These are phyloP conservation scores for Urocolius indicus DNA, from an alignment of 2,113 vertebrate species.

Conservation along the genomic window DNA sequence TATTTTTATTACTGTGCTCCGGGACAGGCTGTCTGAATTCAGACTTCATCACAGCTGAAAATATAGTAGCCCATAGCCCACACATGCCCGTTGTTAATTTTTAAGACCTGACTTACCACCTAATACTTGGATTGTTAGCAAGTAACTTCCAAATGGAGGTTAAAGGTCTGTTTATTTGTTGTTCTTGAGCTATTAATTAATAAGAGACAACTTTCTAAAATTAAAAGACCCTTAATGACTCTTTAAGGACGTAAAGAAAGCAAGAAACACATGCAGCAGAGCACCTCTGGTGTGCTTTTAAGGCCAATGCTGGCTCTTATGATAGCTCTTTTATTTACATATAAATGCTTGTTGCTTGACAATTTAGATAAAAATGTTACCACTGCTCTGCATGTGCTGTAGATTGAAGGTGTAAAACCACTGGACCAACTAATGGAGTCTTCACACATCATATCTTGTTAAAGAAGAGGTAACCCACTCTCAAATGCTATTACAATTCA, in stretches of 20 bases:
- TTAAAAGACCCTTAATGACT: constrained; percentile 42
- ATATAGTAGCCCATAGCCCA: background rate
- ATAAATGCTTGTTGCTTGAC: constrained; percentile 63
- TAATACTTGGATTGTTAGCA: background rate
- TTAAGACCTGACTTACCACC: background rate
- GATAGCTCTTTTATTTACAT: constrained; percentile 55
- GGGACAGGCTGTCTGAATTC: constrained; percentile 42
- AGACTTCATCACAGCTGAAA: constrained; percentile 13
- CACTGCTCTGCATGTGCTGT: constrained; percentile 44
- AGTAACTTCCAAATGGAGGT: background rate
- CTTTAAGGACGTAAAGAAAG: constrained; percentile 8
- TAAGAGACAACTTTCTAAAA: constrained; percentile 38
- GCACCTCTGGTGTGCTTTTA: background rate
- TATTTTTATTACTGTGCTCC: constrained; percentile 54
- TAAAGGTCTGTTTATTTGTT: background rate
- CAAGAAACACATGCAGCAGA: background rate
- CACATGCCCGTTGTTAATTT: background rate
- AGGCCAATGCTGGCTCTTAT: background rate
- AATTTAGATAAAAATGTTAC: constrained; percentile 69
- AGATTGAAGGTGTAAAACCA: constrained; percentile 60
- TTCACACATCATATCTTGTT: constrained; percentile 61
- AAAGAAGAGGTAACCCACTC: constrained; percentile 55
- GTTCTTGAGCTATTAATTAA: constrained; percentile 15
- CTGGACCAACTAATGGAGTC: constrained; percentile 65
- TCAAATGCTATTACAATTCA: constrained; percentile 41